phyloP scores from a whole-genome alignment of 2,888 invertebrate species.

The Sinelater perroti region DNA sequence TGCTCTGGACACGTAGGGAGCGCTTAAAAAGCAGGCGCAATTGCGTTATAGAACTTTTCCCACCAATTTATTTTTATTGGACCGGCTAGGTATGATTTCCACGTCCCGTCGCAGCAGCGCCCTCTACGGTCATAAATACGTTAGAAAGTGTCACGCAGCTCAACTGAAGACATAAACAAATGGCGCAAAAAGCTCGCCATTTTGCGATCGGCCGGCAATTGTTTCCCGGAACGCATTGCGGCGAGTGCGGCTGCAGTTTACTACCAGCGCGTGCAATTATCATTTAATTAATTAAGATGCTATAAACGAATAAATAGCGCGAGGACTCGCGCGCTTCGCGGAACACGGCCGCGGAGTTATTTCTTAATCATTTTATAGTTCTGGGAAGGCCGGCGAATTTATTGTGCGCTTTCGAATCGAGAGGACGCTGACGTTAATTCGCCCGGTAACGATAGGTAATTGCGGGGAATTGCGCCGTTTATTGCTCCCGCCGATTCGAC shows the following conservation, averaged over 20 bases:
- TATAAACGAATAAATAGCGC: conserved; percentile 39
- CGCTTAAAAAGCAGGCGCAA: too few relatives aligned
- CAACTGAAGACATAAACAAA: conserved; percentile 35
- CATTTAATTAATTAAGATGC: conserved; percentile 44
- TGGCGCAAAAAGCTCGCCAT: conserved; percentile 34
- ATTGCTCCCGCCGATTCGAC: background rate
- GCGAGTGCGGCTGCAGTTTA: conserved; percentile 26
- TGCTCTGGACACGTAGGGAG: too few relatives aligned
- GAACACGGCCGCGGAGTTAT: conserved; percentile 25
- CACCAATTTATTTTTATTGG: too few relatives aligned
- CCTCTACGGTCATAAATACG: conserved; percentile 19
- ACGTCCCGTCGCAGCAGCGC: too few relatives aligned
- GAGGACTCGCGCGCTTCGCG: conserved; percentile 23
- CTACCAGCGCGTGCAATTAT: conserved; percentile 36
- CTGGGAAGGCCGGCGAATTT: conserved; percentile 14
- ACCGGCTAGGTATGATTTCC: too few relatives aligned
- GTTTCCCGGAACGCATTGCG: conserved; percentile 27
- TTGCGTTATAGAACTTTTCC: too few relatives aligned
- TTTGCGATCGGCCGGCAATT: conserved; percentile 32
- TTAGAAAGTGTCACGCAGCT: conserved; percentile 35
- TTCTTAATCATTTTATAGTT: conserved; percentile 34
- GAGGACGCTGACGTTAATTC: background rate
- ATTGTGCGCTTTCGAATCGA: conserved; percentile 1
- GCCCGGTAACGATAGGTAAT: background rate
- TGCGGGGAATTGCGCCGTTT: background rate